Evolutionary conservation across 1,140 invertebrate genomes (phyloP), one percentile per base, ranked within the genome.

Genomic region (Megalonaias nervosa): DNA sequence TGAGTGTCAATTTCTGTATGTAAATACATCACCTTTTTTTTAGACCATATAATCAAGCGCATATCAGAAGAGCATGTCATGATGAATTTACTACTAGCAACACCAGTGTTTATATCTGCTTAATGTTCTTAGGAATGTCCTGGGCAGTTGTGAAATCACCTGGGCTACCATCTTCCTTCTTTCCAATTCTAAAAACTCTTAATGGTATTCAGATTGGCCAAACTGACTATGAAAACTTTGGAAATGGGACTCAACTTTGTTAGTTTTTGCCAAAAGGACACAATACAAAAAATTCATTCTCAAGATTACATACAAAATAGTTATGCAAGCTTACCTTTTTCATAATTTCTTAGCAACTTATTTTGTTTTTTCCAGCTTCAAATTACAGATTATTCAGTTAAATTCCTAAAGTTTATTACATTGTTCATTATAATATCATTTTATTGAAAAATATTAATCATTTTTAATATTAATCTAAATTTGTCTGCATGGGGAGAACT

Each of bases 181-280:
- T 96, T 1, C 93, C 93, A 2, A 97, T 92, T 89, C 96, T 96
- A 88, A 95, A 97, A 6, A 97, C 95, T 86, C 96, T n/a, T 94
- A 14, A 97, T 92, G 61, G 92, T 90, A 88, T 96, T 96, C 55
- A 93, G 94, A 58, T 92, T 91, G 48, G 92, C 93, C 80, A 94
- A 94, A 81, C 94, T 94, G 17, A 95, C 93, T 59, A 97, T 93
- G 87, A 97, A 95, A 19, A 96, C 95, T 75, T 89, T 91, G 75
- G 38, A 79, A 85, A 67, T 67, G 74, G 23, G 75, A 68, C 31
- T 2, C 2, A 31, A 67, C 73, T 26, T 19, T 2, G 17, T 61
- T 21, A 19, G 60, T 19, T 61, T 19, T 61, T 6, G 2, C 60
- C 2, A 31, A 31, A 31, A 1, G 31, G 31, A 31, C 5, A 5